phyloP scores from a whole-genome alignment of 2,888 invertebrate genomes.

The Ophioninae sp. region DNA sequence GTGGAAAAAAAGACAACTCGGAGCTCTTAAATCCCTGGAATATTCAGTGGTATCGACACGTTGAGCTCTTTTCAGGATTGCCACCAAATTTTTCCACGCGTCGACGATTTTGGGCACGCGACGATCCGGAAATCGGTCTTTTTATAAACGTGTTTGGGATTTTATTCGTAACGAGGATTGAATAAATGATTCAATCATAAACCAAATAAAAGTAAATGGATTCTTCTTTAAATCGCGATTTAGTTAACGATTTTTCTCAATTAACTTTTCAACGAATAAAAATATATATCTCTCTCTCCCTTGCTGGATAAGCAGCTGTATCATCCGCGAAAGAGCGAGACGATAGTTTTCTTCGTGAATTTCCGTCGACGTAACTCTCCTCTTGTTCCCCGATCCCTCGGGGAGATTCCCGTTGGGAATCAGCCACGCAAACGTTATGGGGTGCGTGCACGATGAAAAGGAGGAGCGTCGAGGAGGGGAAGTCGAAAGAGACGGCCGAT shows the following conservation, averaged over 20 bases:
- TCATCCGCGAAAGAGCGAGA: constrained; percentile 43
- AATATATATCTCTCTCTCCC: background rate
- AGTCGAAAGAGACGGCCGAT: background rate
- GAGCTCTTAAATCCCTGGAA: background rate
- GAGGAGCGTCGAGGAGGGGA: background rate
- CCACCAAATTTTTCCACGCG: too few relatives aligned
- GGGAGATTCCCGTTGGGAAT: constrained; percentile 4
- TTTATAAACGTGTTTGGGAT: background rate
- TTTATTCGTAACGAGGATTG: background rate
- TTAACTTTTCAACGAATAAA: too few relatives aligned
- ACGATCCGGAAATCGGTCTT: background rate
- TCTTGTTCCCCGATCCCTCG: constrained; percentile 33
- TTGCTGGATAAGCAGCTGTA: constrained; percentile 65
- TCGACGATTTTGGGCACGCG: too few relatives aligned
- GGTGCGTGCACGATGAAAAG: constrained; percentile 2
- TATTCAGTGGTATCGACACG: background rate
- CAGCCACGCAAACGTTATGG: constrained; percentile 33
- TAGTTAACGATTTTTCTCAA: too few relatives aligned
- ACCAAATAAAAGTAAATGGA: too few relatives aligned
- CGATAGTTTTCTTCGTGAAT: constrained; percentile 67
- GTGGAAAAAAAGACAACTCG: background rate
- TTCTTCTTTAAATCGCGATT: too few relatives aligned
- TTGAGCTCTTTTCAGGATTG: background rate
- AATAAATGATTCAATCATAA: too few relatives aligned
- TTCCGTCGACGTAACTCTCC: constrained; percentile 58